Base-by-base conservation (phyloP, 2,888 invertebrate species). In the Operophtera brumata region DNA sequence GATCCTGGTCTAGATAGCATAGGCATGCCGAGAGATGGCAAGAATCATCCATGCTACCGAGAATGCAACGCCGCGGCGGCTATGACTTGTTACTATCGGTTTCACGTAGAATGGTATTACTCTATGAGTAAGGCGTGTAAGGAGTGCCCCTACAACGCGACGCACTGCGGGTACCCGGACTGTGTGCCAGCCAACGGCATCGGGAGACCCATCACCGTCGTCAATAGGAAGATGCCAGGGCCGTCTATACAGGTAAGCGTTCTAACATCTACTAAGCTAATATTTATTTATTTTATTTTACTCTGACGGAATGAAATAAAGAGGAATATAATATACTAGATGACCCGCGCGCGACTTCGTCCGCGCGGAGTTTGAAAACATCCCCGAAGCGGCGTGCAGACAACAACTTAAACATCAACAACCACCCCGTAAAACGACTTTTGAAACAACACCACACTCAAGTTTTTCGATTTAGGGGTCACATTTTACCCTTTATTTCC, bases 191-290 rank as follows among this genome's bases (percentile, higher is more conserved):
- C 44, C 1, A 54, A 61, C 35, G 63, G 63, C 6, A 25, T 57
- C 1, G 40, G 36, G 1, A 47, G 63, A 20, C 7, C 61, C 2
- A 54, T 63, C 70, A 90, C 94, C 0, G 93, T 94, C 0, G 92
- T 95, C 4, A 96, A 96, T 81, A 91, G 96, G 57, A 92, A 93
- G 82, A 90, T 96, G 86, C 96, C 96, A 0, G 96, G 96, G 34
- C 96, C 96, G 0, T 73, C 92, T 1, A 92, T 96, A 45, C 93
- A 95, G 89, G 94, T 94, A 78, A 62, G 65, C 20, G 4, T 20
- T 20, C 4, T 3, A 20, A 4, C 20, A 20, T 20, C 20, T 20
- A 20, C 20, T 20, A 3, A 20, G 20, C 20, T 20, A 20, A 20
- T 4, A 20, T 4, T 20, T 20, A 20, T 2, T 4, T 20, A 20